phyloP scores from a whole-genome alignment of 2,797 vertebrate species.

The Hapalemur alaotrensis region DNA sequence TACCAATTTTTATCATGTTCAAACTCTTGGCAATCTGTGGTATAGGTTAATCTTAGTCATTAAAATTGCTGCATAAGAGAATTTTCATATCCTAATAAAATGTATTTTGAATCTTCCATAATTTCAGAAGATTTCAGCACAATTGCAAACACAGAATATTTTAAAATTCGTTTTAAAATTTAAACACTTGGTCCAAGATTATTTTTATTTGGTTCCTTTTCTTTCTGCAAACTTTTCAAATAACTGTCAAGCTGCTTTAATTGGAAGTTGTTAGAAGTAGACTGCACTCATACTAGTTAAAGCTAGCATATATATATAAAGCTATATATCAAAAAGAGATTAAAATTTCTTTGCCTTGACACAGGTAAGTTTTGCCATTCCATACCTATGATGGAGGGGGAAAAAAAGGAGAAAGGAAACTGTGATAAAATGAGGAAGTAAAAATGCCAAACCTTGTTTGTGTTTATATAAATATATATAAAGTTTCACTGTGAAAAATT shows the following conservation, averaged over 20 bases:
- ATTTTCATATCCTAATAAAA: not conserved
- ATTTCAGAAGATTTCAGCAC: not conserved
- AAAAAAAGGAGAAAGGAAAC: not conserved
- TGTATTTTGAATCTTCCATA: not conserved
- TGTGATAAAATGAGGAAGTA: not conserved
- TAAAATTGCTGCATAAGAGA: not conserved
- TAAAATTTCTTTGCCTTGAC: not conserved
- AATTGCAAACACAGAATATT: not conserved
- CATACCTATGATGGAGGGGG: not conserved
- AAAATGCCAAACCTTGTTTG: not conserved
- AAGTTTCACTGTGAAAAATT: not conserved
- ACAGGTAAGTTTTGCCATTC: not conserved
- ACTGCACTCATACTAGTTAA: slow-evolving; percentile 51
- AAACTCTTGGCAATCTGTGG: not conserved
- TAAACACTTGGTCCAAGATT: not conserved
- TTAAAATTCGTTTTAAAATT: not conserved
- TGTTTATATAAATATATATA: not conserved
- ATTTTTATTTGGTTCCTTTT: not conserved
- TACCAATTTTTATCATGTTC: not conserved
- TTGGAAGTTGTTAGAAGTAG: slow-evolving; percentile 62
- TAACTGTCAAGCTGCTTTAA: slow-evolving; percentile 58
- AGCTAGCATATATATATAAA: not conserved
- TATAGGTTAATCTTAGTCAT: not conserved
- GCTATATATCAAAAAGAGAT: not conserved
- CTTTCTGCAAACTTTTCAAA: slow-evolving; percentile 64